A percentile compares a stretch with the other conserved stretches of the same genome.
Conservation (phyloP, 2,113 vertebrate species). For the Callospermophilus lateralis region DNA sequence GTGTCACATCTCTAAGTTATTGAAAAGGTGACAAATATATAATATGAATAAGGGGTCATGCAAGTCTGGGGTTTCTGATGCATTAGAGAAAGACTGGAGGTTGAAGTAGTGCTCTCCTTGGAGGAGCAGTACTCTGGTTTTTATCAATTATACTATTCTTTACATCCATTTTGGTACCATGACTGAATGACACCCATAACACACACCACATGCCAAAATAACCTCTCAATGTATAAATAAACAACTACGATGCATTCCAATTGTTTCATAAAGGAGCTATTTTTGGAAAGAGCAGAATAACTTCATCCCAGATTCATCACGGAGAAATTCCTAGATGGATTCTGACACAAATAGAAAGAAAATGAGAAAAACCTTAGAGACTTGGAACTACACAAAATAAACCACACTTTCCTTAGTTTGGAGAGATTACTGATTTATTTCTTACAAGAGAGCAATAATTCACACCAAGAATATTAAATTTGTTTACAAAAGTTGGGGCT, state of each 20-base stretch:
- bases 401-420: background rate
- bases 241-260: background rate
- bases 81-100: background rate
- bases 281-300: slow-evolving; percentile 37
- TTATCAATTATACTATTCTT: background rate
- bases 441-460: slow-evolving; percentile 50
- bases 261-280: background rate
- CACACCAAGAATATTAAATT: slow-evolving; percentile 42
- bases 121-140: background rate
- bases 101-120: background rate
- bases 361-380: slow-evolving; percentile 11
- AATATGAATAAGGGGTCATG: background rate
- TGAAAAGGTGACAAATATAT: background rate
- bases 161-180: background rate
- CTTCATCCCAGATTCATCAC: background rate
- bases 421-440: background rate
- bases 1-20: background rate
- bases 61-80: background rate
- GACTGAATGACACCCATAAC: background rate
- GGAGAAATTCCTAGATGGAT: slow-evolving; percentile 6
- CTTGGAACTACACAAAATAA: slow-evolving; percentile 3
- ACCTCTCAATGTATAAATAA: background rate
- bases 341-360: slow-evolving; percentile 43
- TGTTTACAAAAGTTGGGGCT: slow-evolving; percentile 54
- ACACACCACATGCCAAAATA: background rate